These are phyloP conservation scores for Tupaia chinensis DNA, from an alignment of 2,113 vertebrate species.

Conservation along the genomic window DNA sequence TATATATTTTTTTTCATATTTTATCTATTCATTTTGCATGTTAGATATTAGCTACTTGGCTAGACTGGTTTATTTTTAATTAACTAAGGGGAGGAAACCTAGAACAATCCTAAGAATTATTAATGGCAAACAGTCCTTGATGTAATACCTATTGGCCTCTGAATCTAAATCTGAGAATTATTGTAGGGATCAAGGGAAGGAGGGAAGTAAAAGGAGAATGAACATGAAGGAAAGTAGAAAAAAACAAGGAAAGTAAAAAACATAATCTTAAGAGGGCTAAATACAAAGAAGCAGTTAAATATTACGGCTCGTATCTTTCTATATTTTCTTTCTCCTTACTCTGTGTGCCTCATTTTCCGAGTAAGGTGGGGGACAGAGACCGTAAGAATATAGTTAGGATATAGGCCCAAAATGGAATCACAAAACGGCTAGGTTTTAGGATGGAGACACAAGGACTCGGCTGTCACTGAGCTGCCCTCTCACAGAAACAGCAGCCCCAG, in stretches of 20 bases:
- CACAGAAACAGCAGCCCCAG: too few relatives aligned
- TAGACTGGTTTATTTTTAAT: neutral
- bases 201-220: neutral
- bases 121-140: neutral
- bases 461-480: too few relatives aligned
- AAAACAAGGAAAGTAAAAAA: neutral
- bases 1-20: neutral
- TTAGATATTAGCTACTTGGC: neutral
- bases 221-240: neutral
- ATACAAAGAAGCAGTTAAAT: neutral
- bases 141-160: neutral
- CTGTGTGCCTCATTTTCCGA: neutral
- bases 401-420: too few relatives aligned
- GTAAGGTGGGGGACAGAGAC: too few relatives aligned
- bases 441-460: too few relatives aligned
- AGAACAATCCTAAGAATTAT: neutral
- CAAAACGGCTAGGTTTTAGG: too few relatives aligned
- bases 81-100: neutral
- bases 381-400: too few relatives aligned
- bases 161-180: neutral
- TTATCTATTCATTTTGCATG: neutral
- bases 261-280: neutral
- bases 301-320: neutral
- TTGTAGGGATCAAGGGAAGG: neutral
- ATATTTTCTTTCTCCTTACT: neutral